phyloP scores from a whole-genome alignment of 1,140 invertebrate species.

The Drosophila arawakana region DNA sequence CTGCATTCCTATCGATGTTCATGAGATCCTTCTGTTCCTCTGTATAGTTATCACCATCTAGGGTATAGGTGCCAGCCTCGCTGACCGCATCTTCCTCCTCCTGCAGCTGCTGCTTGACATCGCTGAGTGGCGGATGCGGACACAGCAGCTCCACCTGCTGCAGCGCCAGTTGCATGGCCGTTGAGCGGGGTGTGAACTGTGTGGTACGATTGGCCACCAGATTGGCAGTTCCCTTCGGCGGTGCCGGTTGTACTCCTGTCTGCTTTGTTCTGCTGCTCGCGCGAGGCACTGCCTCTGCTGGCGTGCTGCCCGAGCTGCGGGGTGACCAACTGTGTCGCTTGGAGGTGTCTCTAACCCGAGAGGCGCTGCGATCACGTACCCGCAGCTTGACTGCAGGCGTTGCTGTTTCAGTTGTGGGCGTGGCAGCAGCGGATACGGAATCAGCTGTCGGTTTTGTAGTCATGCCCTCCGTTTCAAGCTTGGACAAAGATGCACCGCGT shows the following conservation, averaged over 20 bases:
- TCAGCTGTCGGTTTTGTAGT: slow-evolving; percentile 19
- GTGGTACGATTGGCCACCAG: slow-evolving; percentile 72
- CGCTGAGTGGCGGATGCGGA: slow-evolving; percentile 75
- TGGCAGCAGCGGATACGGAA: slow-evolving; percentile 49
- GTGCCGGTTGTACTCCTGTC: slow-evolving; percentile 7
- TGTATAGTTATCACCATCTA: slow-evolving; percentile 92
- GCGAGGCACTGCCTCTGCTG: not conserved
- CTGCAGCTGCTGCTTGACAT: slow-evolving; percentile 46
- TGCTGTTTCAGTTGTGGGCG: slow-evolving; percentile 51
- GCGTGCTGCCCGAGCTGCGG: slow-evolving; percentile 55
- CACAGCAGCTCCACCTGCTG: slow-evolving; percentile 78
- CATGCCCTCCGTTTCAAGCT: slow-evolving; percentile 84
- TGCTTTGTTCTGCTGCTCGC: slow-evolving; percentile 40
- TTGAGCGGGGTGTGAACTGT: slow-evolving; percentile 78
- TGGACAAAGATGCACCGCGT: slow-evolving; percentile 89
- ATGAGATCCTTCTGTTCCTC: slow-evolving; percentile 94
- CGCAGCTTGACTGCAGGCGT: slow-evolving; percentile 68
- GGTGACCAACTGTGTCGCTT: slow-evolving; percentile 84
- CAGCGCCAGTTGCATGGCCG: slow-evolving; percentile 79
- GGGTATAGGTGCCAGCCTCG: slow-evolving; percentile 94
- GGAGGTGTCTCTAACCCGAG: slow-evolving; percentile 73
- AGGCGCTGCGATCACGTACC: slow-evolving; percentile 77
- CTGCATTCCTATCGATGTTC: slow-evolving; percentile 89
- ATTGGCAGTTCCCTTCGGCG: slow-evolving; percentile 68
- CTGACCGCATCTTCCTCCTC: slow-evolving; percentile 86